Conservation (phyloP, 2,888 invertebrate genomes). For the Lasioglossum lativentre region DNA sequence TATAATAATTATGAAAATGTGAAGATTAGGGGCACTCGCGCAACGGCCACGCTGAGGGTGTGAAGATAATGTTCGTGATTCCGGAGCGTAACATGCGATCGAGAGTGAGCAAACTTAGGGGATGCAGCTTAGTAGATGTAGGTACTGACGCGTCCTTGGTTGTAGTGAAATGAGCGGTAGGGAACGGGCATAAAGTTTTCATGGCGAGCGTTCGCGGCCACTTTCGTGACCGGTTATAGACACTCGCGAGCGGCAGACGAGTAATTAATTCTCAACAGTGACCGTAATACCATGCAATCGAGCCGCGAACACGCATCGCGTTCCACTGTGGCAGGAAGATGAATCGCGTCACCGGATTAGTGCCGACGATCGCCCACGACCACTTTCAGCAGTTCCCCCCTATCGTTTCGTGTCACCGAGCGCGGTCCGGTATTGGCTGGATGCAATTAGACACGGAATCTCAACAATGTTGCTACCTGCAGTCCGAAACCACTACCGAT, state of each 20-base stretch:
- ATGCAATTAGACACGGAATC: constrained; percentile 46
- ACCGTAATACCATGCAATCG: constrained; percentile 61
- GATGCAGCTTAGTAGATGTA: background rate
- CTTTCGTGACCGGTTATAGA: constrained; percentile 42
- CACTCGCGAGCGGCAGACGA: constrained; percentile 38
- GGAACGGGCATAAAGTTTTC: constrained; percentile 38
- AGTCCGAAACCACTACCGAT: background rate
- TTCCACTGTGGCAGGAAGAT: constrained; percentile 58
- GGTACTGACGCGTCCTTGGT: background rate
- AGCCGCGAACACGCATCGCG: constrained; percentile 63
- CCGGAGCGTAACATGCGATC: background rate
- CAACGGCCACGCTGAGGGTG: background rate
- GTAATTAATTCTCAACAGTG: constrained; percentile 64
- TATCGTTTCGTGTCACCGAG: constrained; percentile 38
- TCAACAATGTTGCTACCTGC: constrained; percentile 21
- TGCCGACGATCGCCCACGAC: constrained; percentile 53
- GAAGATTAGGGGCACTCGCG: background rate
- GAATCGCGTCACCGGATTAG: constrained; percentile 62
- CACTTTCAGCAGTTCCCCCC: constrained; percentile 32
- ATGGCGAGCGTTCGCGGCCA: constrained; percentile 48
- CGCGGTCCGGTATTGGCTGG: constrained; percentile 31
- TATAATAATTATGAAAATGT: background rate
- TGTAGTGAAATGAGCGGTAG: constrained; percentile 26
- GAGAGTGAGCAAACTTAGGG: constrained; percentile 1
- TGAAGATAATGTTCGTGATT: background rate